Percentiles rank a stretch among this genome's conserved stretches.
phyloP scores from a whole-genome alignment of 2,113 vertebrate species.

The Cynoglossus semilaevis region DNA sequence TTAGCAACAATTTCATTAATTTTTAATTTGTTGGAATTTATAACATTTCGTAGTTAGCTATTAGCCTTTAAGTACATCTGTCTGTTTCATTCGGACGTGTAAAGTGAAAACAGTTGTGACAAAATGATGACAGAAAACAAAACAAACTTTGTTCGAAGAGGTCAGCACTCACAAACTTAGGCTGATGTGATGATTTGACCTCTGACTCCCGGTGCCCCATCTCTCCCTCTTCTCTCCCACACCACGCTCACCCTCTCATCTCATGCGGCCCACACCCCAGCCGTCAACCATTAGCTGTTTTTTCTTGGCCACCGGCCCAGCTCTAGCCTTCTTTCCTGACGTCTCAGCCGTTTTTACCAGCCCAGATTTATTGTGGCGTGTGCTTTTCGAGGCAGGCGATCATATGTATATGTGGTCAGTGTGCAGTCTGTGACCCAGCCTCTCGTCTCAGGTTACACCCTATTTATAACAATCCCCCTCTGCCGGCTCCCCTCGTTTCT shows the following conservation, averaged over 20 bases:
- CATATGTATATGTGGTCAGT: conserved; percentile 89
- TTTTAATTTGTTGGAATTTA: too few relatives aligned
- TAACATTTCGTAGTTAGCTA: too few relatives aligned
- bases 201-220: conserved; percentile 32
- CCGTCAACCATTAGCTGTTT: conserved; percentile 42
- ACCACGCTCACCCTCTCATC: conserved; percentile 2
- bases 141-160: conserved; percentile 30
- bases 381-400: conserved; percentile 80
- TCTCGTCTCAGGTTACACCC: conserved; percentile 97
- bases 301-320: conserved; percentile 50
- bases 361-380: conserved; percentile 72
- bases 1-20: too few relatives aligned
- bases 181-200: conserved; percentile 50
- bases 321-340: conserved; percentile 57
- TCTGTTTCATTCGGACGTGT: too few relatives aligned
- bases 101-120: too few relatives aligned
- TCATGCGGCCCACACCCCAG: conserved; percentile 2
- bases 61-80: too few relatives aligned
- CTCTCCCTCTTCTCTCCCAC: conserved; percentile 9
- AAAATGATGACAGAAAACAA: not conserved
- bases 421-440: conserved; percentile 89
- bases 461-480: conserved; percentile 96
- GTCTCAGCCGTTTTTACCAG: conserved; percentile 70
- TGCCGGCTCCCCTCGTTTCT: conserved; percentile 83
- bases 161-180: conserved; percentile 45